Conservation (phyloP, 1,140 invertebrate genomes). For the Tetramorium parvispinum region DNA sequence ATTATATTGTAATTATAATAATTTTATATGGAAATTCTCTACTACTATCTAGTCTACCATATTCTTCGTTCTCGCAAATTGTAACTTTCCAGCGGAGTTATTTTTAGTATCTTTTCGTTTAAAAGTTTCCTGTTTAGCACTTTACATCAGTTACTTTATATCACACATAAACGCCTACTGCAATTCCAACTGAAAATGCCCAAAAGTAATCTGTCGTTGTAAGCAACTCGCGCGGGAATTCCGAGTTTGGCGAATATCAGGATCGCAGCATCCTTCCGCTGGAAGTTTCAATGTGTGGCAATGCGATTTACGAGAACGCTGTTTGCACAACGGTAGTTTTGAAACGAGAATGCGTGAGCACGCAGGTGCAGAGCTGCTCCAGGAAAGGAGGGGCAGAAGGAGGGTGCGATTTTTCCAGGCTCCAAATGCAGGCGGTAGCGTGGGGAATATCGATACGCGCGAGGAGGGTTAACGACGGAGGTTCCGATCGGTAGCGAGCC, state of each 20-base stretch:
- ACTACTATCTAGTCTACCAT: too few species aligned
- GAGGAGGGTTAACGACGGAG: slow-evolving; percentile 33
- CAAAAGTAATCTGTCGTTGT: neutral
- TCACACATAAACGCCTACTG: neutral
- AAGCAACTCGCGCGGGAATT: neutral
- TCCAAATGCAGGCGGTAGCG: slow-evolving; percentile 16
- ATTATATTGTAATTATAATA: too few species aligned
- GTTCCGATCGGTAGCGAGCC: slow-evolving; percentile 19
- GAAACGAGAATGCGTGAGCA: neutral
- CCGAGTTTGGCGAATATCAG: neutral
- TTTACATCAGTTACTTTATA: too few species aligned
- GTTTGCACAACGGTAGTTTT: slow-evolving; percentile 10
- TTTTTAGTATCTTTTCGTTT: neutral
- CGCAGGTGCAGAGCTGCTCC: slow-evolving; percentile 20
- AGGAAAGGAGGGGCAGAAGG: neutral
- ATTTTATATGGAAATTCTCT: too few species aligned
- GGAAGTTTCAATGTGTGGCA: neutral
- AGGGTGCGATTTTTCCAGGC: slow-evolving; percentile 17
- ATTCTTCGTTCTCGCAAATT: neutral
- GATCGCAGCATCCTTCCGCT: neutral
- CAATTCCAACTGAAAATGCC: neutral
- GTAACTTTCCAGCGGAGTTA: neutral
- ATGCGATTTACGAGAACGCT: slow-evolving; percentile 1
- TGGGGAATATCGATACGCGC: slow-evolving; percentile 6
- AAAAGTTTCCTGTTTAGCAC: neutral